Evolutionary conservation across 2,113 vertebrate genomes (phyloP), one percentile per base, ranked within the genome.

Genomic region (Edolisoma coerulescens): DNA sequence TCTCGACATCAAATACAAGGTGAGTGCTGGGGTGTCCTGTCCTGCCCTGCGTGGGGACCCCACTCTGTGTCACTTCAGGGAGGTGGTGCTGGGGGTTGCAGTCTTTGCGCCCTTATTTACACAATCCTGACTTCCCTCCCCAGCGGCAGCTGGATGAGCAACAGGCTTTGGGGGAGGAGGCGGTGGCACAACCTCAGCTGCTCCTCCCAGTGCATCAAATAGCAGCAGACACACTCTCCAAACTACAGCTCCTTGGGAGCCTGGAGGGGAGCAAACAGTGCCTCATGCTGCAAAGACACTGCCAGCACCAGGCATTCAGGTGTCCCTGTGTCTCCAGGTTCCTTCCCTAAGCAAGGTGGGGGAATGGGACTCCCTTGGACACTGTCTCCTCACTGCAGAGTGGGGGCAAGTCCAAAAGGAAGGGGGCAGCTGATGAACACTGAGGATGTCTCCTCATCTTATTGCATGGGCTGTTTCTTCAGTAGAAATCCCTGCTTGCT

Each of bases 1-100:
- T 1, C 97, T 99, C 73, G 90, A 12, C 13, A 79, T 99, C 59
- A 88, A 97, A 70, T 99, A 99, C 41, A 96, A 96, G 41, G 99
- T 99, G 97, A 97, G 97, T 89, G 28, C 37, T 21, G 20, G 77
- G 24, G 20, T 39, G 7, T 6, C n/a, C 68, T 73, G 14, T 7
- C 78, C 42, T 45, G 41, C 28, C 30, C 54, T 20, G 13, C 1
- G 0, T 0, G 0, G 67, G 67, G 35, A 61, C 42, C n/a, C 33
- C 0, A 0, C 30, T 10, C 35, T 16, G 14, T 24, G 18, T 19
- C 53, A 7, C 44, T 3, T 39, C 56, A 10, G 13, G 23, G 45
- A 73, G 71, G 47, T 2, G 6, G 11, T 1, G 1, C 20, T 27
- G 78, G 53, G 26, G 30, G 33, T 10, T 59, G 49, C 60, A 41